phyloP scores from a whole-genome alignment of 2,797 vertebrate genomes.

The Spondyliosoma cantharus region DNA sequence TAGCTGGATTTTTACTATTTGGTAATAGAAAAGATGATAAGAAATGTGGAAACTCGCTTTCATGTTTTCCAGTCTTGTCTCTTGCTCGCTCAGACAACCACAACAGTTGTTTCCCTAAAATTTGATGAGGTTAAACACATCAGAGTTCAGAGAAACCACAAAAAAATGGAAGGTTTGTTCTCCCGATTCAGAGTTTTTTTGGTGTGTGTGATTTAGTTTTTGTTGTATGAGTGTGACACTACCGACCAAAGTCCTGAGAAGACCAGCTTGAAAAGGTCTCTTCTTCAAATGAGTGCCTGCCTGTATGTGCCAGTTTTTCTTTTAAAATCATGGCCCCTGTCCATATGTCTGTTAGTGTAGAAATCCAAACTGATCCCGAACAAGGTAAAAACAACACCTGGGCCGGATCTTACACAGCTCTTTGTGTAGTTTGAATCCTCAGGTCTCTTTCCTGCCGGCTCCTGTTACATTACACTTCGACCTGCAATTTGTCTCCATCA shows the following conservation, averaged over 20 bases:
- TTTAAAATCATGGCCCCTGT: background rate
- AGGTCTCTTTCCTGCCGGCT: slow-evolving; percentile 2
- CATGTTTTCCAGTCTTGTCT: slow-evolving; percentile 6
- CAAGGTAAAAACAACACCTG: slow-evolving; percentile 9
- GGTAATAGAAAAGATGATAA: slow-evolving; percentile 26
- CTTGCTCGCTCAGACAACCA: background rate
- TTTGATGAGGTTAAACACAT: background rate
- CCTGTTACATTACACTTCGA: slow-evolving; percentile 4
- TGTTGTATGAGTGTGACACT: slow-evolving; percentile 20
- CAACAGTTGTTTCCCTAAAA: background rate
- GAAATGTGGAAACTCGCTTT: slow-evolving; percentile 25
- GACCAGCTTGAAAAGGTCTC: slow-evolving; percentile 6
- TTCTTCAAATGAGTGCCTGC: slow-evolving; percentile 23
- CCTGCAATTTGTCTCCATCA: slow-evolving; percentile 18
- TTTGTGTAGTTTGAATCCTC: slow-evolving; percentile 26
- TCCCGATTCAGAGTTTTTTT: background rate
- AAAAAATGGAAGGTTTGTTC: background rate
- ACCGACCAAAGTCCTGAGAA: slow-evolving; percentile 29
- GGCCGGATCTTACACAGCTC: background rate
- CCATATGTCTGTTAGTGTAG: slow-evolving; percentile 8
- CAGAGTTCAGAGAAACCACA: background rate
- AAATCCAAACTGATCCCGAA: slow-evolving; percentile 3
- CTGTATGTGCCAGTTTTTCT: background rate
- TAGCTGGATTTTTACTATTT: slow-evolving; percentile 53
- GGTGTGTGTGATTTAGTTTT: slow-evolving; percentile 23